These are phyloP conservation scores for Athalia cordata DNA, from an alignment of 2,888 invertebrate genomes.

Conservation along the genomic window DNA sequence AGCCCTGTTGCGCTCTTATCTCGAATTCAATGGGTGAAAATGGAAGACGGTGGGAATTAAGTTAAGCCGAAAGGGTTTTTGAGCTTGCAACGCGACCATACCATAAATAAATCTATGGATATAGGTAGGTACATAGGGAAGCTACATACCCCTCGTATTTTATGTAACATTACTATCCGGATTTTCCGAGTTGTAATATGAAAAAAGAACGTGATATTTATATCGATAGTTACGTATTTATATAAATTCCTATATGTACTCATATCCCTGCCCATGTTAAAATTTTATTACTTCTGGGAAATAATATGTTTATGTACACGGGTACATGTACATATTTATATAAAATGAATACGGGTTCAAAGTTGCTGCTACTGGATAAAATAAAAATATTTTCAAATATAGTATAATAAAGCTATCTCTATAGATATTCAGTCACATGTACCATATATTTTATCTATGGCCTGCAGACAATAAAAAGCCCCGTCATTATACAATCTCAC, in stretches of 20 bases:
- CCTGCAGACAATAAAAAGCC: conserved; percentile 22
- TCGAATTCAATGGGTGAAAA: conserved; percentile 33
- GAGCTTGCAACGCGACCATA: background rate
- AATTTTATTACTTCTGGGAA: background rate
- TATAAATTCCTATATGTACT: no score
- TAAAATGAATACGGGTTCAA: conserved; percentile 23
- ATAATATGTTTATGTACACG: background rate
- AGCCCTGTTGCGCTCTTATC: conserved; percentile 25
- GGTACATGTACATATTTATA: no score
- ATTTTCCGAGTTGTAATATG: background rate
- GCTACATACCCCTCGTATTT: background rate
- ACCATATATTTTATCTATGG: conserved; percentile 16
- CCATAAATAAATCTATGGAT: no score
- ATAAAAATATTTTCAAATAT: conserved; percentile 8
- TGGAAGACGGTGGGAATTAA: background rate
- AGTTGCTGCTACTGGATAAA: conserved; percentile 12
- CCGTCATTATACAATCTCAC: conserved; percentile 30
- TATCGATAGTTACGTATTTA: no score
- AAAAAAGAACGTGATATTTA: no score
- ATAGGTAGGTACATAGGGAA: no score
- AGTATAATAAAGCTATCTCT: background rate
- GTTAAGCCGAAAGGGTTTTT: conserved; percentile 29
- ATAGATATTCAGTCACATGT: background rate
- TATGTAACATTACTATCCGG: background rate
- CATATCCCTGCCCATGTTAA: no score